Conservation (phyloP, 2,113 vertebrate species). For the Chaenocephalus aceratus region DNA sequence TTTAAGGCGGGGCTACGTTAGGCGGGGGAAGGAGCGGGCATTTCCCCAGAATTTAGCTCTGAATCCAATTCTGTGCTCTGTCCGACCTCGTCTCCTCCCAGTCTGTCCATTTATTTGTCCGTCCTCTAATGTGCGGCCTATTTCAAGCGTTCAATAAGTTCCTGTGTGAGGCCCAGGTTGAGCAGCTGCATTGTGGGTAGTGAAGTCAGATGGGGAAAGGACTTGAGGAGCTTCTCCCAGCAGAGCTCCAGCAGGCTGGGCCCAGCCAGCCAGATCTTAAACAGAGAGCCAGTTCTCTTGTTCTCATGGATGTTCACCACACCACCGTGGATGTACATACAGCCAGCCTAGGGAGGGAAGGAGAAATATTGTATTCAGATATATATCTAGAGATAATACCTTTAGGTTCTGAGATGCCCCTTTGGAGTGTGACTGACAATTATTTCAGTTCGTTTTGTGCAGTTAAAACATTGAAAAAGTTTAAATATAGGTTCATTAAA, state of each 20-base stretch:
- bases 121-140: conserved; percentile 69
- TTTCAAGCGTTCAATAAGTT: conserved; percentile 95
- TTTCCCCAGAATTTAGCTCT: conserved; percentile 38
- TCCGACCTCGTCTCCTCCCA: conserved; percentile 24
- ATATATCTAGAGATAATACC: background rate
- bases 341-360: conserved; percentile 88
- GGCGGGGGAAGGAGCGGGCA: conserved; percentile 24
- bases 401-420: too few species aligned
- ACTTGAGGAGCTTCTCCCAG: conserved; percentile 93
- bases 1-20: conserved; percentile 81
- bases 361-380: background rate
- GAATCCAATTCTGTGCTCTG: conserved; percentile 53
- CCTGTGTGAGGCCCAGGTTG: conserved; percentile 96
- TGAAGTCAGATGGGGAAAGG: conserved; percentile 89
- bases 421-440: too few species aligned
- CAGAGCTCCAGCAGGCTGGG: conserved; percentile 97
- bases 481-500: background rate
- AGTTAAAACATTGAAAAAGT: background rate
- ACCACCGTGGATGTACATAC: conserved; percentile 98
- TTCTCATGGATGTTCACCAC: conserved; percentile 98
- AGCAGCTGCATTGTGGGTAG: conserved; percentile 91
- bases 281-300: conserved; percentile 96
- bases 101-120: conserved; percentile 23
- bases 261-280: conserved; percentile 97
- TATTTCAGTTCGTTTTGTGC: too few species aligned